A percentile compares a stretch with the other conserved stretches of the same genome.
phyloP scores from a whole-genome alignment of 2,888 invertebrate genomes.

The Phasia obesa region DNA sequence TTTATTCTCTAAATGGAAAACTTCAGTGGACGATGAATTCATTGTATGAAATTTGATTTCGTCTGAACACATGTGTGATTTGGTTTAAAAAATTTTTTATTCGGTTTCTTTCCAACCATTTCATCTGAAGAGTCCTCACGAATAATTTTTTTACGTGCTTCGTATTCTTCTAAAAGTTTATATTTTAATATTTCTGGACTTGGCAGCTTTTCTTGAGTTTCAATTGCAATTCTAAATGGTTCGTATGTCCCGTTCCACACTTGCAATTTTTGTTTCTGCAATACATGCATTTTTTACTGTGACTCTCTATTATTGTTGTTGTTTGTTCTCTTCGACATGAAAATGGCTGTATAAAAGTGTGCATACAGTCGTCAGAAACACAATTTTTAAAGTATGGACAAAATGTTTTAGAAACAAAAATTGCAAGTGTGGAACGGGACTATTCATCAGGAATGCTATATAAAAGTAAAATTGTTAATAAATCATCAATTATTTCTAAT shows the following conservation, averaged over 20 bases:
- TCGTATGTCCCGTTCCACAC: no score
- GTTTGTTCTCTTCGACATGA: no score
- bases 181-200: conserved; percentile 6
- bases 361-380: no score
- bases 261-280: no score
- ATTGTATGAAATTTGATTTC: background rate
- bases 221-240: conserved; percentile 37
- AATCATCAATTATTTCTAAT: conserved; percentile 20
- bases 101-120: conserved; percentile 9
- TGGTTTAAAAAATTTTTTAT: conserved; percentile 8
- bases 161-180: conserved; percentile 7
- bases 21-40: background rate
- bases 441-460: conserved; percentile 51
- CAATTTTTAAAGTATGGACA: no score
- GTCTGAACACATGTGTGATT: background rate
- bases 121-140: conserved; percentile 9
- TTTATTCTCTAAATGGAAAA: background rate
- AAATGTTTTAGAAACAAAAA: no score
- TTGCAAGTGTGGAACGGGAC: no score
- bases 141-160: conserved; percentile 37
- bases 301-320: no score
- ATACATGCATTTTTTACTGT: no score
- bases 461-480: conserved; percentile 39
- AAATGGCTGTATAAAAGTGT: no score
- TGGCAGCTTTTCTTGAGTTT: conserved; percentile 26